Base-by-base conservation (phyloP, 53 echinoderm and acorn worm genomes). In the Mesocentrotus franciscanus region DNA sequence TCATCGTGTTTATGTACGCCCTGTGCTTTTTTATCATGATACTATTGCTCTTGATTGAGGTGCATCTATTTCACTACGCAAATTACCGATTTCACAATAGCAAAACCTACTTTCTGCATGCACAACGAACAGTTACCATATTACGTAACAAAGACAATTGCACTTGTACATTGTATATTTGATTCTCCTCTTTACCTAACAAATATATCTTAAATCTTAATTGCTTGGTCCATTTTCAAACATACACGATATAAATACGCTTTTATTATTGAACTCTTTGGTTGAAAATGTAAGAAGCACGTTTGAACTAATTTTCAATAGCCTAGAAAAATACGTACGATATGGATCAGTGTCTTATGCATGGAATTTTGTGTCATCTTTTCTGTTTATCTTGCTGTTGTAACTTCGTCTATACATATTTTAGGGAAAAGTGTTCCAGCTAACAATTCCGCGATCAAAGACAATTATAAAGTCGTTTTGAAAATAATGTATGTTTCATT, bases 101-200 rank as follows among this genome's bases (percentile, higher is more conserved):
- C 81, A 81, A 42, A 81, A 42, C 18, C 17, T 42, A 39, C 15
- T 42, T 81, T 39, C 42, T 35, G 18, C 0, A 42, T 39, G 14
- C 20, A 9, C 36, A 81, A 81, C 81, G 36, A 33, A 64, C 35
- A 66, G 11, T 61, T 59, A 61, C 68, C 64, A 91, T 91, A 58
- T 90, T 91, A 91, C 91, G 35, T 91, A 64, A 66, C 66, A 91
- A 91, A 91, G 91, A 91, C 91, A 91, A 91, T 91, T 91, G 91
- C 91, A 91, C 91, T 91, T 91, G 39, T 62, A 68, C 91, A 91
- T 91, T 66, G 90, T 66, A 66, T 91, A 35, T 10, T 64, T 62
- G 20, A 91, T 29, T 66, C 36, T 66, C 35, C 8, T 35, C 66
- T 60, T 60, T 60, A 57, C 33, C 62, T 66, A 64, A 66, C 91